A percentile compares a stretch with the other conserved stretches of the same genome.
phyloP scores from a whole-genome alignment of 2,888 invertebrate species.

The Lithophane socia region DNA sequence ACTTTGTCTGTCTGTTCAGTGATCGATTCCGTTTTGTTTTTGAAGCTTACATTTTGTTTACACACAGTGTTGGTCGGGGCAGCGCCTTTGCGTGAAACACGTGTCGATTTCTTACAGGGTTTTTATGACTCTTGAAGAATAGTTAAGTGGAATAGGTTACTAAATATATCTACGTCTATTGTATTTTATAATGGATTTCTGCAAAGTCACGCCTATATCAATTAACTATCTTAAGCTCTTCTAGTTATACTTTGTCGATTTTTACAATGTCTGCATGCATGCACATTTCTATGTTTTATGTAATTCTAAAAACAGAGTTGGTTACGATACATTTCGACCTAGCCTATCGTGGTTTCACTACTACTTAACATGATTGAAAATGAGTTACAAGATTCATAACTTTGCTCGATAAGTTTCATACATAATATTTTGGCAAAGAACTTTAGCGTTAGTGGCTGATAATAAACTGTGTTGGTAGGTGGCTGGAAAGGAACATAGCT shows the following conservation, averaged over 20 bases:
- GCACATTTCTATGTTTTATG: not conserved
- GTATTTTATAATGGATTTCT: too few species aligned
- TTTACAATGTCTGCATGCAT: not conserved
- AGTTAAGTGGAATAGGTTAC: too few species aligned
- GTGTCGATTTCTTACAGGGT: too few species aligned
- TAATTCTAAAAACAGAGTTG: not conserved
- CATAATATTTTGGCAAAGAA: constrained; percentile 15
- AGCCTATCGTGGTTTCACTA: not conserved
- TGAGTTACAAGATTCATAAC: not conserved
- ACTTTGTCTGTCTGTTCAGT: constrained; percentile 58
- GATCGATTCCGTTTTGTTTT: constrained; percentile 64
- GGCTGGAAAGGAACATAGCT: not conserved
- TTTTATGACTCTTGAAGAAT: too few species aligned
- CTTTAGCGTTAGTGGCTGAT: not conserved
- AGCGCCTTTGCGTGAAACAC: constrained; percentile 34
- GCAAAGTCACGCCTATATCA: too few species aligned
- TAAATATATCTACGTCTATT: too few species aligned
- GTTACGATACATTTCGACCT: not conserved
- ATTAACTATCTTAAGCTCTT: too few species aligned
- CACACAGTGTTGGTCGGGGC: constrained; percentile 34
- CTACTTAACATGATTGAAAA: not conserved
- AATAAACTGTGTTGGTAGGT: not conserved
- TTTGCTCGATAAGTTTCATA: constrained; percentile 2
- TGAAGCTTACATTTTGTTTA: constrained; percentile 58
- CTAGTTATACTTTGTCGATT: not conserved